These are phyloP conservation scores for Lasiurus borealis DNA, from an alignment of 2,113 vertebrate genomes.

Conservation along the genomic window DNA sequence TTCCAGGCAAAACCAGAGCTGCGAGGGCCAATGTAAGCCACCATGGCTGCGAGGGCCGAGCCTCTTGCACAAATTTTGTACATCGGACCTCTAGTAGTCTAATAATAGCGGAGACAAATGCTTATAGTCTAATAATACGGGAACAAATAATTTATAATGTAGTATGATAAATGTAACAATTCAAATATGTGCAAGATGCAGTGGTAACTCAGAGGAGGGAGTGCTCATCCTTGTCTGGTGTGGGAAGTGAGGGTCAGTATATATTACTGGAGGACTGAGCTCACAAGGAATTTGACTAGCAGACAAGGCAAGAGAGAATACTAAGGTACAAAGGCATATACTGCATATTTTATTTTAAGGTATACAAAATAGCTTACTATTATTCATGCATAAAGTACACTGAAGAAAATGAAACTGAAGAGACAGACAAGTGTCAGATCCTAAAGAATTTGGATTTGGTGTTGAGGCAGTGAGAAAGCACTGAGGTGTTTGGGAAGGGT, in stretches of 20 bases:
- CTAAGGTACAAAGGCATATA: background rate
- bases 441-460: constrained; percentile 11
- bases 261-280: background rate
- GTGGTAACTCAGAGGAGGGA: background rate
- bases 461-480: background rate
- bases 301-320: background rate
- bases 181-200: background rate
- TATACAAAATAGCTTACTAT: constrained; percentile 8
- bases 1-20: too few species aligned
- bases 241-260: background rate
- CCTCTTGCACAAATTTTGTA: too few species aligned
- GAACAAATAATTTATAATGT: background rate
- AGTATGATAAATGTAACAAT: background rate
- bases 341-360: background rate
- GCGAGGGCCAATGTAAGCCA: too few species aligned
- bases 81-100: background rate
- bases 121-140: background rate
- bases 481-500: background rate
- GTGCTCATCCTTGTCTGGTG: background rate
- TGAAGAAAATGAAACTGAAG: constrained; percentile 18
- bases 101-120: constrained; percentile 23
- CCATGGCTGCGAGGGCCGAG: too few species aligned
- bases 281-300: constrained; percentile 14
- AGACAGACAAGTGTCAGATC: background rate
- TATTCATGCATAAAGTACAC: background rate